phyloP scores from a whole-genome alignment of 37 sponge, comb jelly and placozoan species.

The Dysidea cf. avara region DNA sequence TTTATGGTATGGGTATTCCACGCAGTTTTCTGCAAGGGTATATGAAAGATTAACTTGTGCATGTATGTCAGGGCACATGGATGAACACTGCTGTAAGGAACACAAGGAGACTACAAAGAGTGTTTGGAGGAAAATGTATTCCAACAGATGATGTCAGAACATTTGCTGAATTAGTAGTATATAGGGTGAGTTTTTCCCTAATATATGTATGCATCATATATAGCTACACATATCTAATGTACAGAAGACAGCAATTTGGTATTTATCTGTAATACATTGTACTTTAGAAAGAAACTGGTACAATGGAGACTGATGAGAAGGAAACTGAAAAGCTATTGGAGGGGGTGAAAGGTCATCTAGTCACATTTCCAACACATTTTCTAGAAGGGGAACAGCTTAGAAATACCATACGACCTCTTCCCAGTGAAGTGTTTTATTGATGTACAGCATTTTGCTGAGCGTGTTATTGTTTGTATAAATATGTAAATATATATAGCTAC shows the following conservation, averaged over 20 bases:
- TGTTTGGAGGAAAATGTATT: conserved; percentile 51
- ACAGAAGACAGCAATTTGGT: too few relatives aligned
- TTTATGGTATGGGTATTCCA: too few relatives aligned
- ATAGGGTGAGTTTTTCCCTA: conserved; percentile 15
- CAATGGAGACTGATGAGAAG: conserved; percentile 14
- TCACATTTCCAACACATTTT: conserved; percentile 50
- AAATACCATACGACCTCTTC: too few relatives aligned
- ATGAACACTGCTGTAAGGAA: conserved; percentile 29
- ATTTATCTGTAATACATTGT: not conserved
- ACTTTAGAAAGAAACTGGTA: conserved; percentile 13
- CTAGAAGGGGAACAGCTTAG: conserved; percentile 22
- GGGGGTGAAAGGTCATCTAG: conserved; percentile 42
- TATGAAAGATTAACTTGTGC: too few relatives aligned
- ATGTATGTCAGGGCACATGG: conserved; percentile 38
- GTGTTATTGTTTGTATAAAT: too few relatives aligned
- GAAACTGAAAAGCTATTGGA: conserved; percentile 19
- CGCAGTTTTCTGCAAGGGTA: too few relatives aligned
- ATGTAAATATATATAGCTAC: too few relatives aligned
- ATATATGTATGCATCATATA: too few relatives aligned
- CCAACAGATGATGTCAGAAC: conserved; percentile 47
- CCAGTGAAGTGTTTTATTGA: too few relatives aligned
- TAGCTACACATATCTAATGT: too few relatives aligned
- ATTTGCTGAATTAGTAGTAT: conserved; percentile 11
- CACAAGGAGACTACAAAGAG: conserved; percentile 2
- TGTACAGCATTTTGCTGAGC: too few relatives aligned